phyloP scores from a whole-genome alignment of 2,888 invertebrate species.

The Deilephila porcellus region DNA sequence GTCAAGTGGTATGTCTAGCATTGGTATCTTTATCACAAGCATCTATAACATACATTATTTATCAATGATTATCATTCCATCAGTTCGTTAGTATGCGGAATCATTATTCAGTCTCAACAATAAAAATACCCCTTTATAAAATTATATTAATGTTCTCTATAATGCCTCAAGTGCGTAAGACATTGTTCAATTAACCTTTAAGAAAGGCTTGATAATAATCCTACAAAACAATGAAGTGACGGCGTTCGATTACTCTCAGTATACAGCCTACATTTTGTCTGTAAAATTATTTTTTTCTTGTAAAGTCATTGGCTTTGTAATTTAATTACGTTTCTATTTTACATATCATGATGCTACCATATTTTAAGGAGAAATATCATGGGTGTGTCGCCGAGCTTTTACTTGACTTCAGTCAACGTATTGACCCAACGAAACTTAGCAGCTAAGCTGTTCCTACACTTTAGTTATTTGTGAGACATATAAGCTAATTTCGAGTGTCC shows the following conservation, averaged over 20 bases:
- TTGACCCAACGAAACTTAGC: no score
- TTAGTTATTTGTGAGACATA: no score
- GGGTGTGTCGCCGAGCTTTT: no score
- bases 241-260: background rate
- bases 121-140: background rate
- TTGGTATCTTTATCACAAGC: no score
- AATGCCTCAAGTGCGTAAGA: background rate
- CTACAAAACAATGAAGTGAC: background rate
- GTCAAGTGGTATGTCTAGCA: no score
- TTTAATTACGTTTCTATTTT: background rate
- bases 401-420: no score
- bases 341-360: no score
- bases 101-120: background rate
- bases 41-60: no score
- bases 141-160: background rate
- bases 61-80: background rate
- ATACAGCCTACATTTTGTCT: background rate
- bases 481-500: no score
- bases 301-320: background rate
- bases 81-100: background rate
- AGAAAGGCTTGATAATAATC: background rate
- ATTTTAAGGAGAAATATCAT: no score
- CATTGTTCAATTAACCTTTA: conserved; percentile 20
- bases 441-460: no score
- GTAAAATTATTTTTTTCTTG: background rate